Evolutionary conservation across 2,888 invertebrate genomes (phyloP).

Genomic region (Athalia cordata): DNA sequence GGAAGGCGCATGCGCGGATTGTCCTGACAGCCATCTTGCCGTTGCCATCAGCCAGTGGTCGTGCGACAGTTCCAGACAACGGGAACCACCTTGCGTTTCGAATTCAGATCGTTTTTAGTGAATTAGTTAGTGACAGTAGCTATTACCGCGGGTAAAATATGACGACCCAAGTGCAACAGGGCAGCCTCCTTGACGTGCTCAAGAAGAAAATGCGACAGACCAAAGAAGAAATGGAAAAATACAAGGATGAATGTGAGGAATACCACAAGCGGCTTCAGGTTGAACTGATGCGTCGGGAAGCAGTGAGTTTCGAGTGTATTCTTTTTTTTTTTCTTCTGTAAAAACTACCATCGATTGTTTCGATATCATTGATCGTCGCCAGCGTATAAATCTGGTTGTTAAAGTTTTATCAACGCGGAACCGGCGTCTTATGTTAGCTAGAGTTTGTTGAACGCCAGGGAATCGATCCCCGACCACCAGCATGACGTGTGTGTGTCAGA

Average conservation of each 20-base stretch:
- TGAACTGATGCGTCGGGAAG: constrained; percentile 97
- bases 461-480: constrained; percentile 38
- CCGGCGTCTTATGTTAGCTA: constrained; percentile 10
- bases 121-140: constrained; percentile 36
- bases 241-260: constrained; percentile 98
- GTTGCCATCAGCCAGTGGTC: constrained; percentile 65
- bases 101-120: neutral
- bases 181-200: constrained; percentile 95
- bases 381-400: neutral
- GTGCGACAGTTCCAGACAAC: constrained; percentile 60
- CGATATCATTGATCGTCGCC: too few relatives aligned
- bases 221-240: constrained; percentile 99
- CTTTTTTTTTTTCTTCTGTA: too few relatives aligned
- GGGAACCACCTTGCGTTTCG: constrained; percentile 55
- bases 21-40: constrained; percentile 67
- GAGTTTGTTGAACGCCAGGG: constrained; percentile 43
- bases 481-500: constrained; percentile 43
- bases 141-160: constrained; percentile 75
- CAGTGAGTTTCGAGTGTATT: constrained; percentile 84
- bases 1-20: constrained; percentile 60
- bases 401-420: constrained; percentile 18
- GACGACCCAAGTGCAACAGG: constrained; percentile 94
- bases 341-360: too few relatives aligned
- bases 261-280: constrained; percentile 95
- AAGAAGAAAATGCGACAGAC: constrained; percentile 99